Evolutionary conservation across 2,113 vertebrate species (phyloP), one percentile per base, ranked within the genome.

Genomic region (Sakesphorus luctuosus): DNA sequence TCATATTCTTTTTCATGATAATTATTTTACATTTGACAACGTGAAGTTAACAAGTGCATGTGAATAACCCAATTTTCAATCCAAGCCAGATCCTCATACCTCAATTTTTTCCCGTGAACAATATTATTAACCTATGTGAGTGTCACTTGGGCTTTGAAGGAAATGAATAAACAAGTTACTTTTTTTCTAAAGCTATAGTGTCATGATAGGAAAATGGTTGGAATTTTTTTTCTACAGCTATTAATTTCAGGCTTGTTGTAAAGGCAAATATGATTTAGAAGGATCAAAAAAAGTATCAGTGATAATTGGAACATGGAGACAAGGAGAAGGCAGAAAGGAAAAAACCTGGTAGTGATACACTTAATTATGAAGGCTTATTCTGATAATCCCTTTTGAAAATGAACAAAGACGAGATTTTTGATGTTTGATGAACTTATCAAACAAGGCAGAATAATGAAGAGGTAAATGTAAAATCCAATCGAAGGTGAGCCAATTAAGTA

Each of bases 381-480:
- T 0, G 5, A 93, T 97, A 97, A 97, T 97, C 96, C 92, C 92
- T 93, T 91, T 55, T 92, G 93, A 93, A 97, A 95, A 93, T 93
- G 96, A 97, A 97, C 88, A 96, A 95, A 96, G 95, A 90, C 13
- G 2, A 94, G 96, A 96, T 96, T 96, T 96, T 95, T 97, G 94
- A 96, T 96, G 93, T 96, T 97, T 96, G 97, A 97, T 96, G 95
- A 97, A 97, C 95, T 97, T 96, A 96, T 94, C 97, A 97, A 96
- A 92, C 93, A 93, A 69, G 90, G 93, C 82, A 90, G 93, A 94
- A 95, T 96, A 97, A 97, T 93, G 94, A 96, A 97, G 94, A 97
- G 91, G 77, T 80, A 95, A 90, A 96, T 63, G 89, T 73, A 90
- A 85, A 91, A 97, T 67, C 83, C 93, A 88, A 93, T 92, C 63